These are phyloP conservation scores for Apodemus sylvaticus DNA, from an alignment of 2,113 vertebrate genomes.

Conservation along the genomic window DNA sequence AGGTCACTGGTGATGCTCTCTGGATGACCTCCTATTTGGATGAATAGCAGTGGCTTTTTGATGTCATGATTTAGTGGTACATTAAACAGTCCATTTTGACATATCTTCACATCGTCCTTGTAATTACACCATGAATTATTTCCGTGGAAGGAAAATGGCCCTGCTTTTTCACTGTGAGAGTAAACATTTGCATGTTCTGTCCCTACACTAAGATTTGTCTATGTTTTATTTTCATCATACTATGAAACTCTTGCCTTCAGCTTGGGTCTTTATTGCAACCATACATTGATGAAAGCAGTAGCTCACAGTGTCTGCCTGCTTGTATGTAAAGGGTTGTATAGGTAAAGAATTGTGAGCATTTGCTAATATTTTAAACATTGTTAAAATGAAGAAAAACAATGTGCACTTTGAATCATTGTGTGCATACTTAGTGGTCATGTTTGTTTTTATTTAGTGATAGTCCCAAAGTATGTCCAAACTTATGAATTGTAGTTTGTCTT, in stretches of 20 bases:
- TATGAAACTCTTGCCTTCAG: not conserved
- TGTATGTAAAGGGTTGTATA: not conserved
- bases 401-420: not conserved
- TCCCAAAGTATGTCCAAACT: not conserved
- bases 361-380: not conserved
- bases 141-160: not conserved
- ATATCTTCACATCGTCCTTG: not conserved
- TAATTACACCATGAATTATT: accelerated
- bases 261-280: not conserved
- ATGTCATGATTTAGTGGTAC: not conserved
- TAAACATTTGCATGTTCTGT: not conserved
- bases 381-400: not conserved
- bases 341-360: not conserved
- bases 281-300: not conserved
- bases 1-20: not conserved
- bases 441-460: not conserved
- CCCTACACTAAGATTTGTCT: not conserved
- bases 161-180: not conserved
- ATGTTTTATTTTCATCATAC: not conserved
- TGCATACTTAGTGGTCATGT: not conserved
- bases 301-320: not conserved
- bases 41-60: not conserved
- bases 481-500: too few relatives aligned
- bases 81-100: not conserved
- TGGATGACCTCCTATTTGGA: not conserved